Evolutionary conservation across 1,140 invertebrate species (phyloP).

Genomic region (Matsumurasca onukii): DNA sequence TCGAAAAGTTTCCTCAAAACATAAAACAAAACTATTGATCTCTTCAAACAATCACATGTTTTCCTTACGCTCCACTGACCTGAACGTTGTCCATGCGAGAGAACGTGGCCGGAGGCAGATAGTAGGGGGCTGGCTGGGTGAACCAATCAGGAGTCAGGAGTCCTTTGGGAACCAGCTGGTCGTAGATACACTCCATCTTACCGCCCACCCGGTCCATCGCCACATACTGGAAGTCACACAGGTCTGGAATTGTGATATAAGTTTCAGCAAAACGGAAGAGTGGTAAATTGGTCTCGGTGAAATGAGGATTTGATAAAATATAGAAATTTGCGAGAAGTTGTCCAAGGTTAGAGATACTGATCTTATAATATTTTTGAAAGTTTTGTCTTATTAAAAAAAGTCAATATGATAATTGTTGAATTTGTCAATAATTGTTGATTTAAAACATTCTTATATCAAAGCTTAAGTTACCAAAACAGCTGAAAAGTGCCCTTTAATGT

Average conservation of each 20-base stretch:
- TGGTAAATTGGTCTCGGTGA: neutral
- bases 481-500: no score
- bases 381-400: no score
- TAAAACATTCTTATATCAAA: no score
- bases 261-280: neutral
- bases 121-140: constrained; percentile 59
- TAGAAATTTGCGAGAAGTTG: neutral
- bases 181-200: constrained; percentile 59
- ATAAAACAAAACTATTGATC: no score
- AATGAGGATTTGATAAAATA: no score
- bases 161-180: constrained; percentile 64
- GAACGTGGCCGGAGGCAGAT: constrained; percentile 74
- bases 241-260: constrained; percentile 58
- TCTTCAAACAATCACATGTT: no score
- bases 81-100: constrained; percentile 66
- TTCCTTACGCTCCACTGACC: constrained; percentile 21
- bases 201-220: constrained; percentile 59
- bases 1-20: no score
- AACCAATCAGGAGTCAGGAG: constrained; percentile 61
- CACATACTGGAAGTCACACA: constrained; percentile 90
- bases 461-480: no score
- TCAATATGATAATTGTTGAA: no score
- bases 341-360: no score
- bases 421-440: no score
- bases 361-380: no score